phyloP scores from a whole-genome alignment of 2,888 invertebrate genomes.

The Synanthedon myopaeformis region DNA sequence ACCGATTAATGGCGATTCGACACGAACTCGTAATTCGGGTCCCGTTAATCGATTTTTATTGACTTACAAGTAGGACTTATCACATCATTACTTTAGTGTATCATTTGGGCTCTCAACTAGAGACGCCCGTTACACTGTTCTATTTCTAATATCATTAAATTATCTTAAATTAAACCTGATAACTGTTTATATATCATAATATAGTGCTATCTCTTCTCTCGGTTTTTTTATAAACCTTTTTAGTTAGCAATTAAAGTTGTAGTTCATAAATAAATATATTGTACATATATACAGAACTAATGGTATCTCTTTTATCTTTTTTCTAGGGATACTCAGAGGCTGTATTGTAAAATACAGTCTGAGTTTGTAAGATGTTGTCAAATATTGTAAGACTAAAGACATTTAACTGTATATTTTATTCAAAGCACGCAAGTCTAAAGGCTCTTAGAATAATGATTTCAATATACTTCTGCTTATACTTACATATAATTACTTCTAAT shows the following conservation, averaged over 20 bases:
- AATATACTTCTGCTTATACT: too few species aligned
- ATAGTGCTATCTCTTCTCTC: not conserved
- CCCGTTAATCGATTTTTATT: slow-evolving; percentile 18
- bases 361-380: too few species aligned
- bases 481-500: too few species aligned
- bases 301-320: too few species aligned
- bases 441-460: too few species aligned
- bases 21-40: slow-evolving; percentile 15
- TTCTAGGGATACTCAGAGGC: too few species aligned
- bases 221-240: not conserved
- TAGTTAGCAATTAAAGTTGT: not conserved
- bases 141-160: not conserved
- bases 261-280: not conserved
- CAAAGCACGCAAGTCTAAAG: too few species aligned
- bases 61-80: not conserved
- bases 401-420: too few species aligned
- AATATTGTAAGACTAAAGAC: too few species aligned
- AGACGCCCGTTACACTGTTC: not conserved
- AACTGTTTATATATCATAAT: not conserved
- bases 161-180: not conserved
- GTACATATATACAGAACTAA: too few species aligned
- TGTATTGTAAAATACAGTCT: too few species aligned
- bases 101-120: not conserved
- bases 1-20: slow-evolving; percentile 25
- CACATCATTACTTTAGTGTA: not conserved